Conservation (phyloP, 2,888 invertebrate species). For the Vannuccia rotundouncinata region DNA sequence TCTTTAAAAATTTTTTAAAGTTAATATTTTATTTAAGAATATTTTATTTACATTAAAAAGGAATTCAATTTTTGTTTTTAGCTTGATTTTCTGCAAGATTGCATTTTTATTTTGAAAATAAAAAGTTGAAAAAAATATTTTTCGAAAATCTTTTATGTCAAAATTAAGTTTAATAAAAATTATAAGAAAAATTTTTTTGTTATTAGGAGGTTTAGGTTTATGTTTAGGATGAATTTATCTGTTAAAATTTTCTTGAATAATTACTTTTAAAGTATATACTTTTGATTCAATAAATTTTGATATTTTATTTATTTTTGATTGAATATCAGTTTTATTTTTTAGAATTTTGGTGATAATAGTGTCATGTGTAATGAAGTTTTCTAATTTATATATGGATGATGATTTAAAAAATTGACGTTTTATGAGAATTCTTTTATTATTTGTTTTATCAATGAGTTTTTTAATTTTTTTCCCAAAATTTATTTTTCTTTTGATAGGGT, state of each 20-base stretch:
- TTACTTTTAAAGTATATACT: neutral
- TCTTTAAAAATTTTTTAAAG: neutral
- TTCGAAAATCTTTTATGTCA: neutral
- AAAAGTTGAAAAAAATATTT: neutral
- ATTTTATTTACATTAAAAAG: too few species aligned
- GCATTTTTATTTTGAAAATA: slow-evolving; percentile 19
- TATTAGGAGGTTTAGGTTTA: slow-evolving; percentile 59
- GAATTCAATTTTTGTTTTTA: too few species aligned
- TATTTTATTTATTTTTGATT: slow-evolving; percentile 56
- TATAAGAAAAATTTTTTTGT: slow-evolving; percentile 48
- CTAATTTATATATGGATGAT: slow-evolving; percentile 62
- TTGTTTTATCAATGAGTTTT: slow-evolving; percentile 66
- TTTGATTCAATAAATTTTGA: neutral
- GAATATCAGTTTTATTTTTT: slow-evolving; percentile 64
- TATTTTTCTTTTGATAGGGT: slow-evolving; percentile 67
- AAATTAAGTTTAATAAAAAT: neutral
- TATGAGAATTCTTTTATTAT: slow-evolving; percentile 64
- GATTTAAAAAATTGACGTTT: slow-evolving; percentile 64
- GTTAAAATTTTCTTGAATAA: neutral
- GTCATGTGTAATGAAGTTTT: slow-evolving; percentile 64
- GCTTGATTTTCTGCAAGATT: neutral
- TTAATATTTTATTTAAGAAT: neutral
- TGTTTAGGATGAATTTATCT: slow-evolving; percentile 43
- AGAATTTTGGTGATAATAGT: slow-evolving; percentile 66
- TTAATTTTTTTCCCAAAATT: slow-evolving; percentile 67